Base-by-base conservation (phyloP, 2,797 vertebrate genomes). In the Passerculus sandwichensis region DNA sequence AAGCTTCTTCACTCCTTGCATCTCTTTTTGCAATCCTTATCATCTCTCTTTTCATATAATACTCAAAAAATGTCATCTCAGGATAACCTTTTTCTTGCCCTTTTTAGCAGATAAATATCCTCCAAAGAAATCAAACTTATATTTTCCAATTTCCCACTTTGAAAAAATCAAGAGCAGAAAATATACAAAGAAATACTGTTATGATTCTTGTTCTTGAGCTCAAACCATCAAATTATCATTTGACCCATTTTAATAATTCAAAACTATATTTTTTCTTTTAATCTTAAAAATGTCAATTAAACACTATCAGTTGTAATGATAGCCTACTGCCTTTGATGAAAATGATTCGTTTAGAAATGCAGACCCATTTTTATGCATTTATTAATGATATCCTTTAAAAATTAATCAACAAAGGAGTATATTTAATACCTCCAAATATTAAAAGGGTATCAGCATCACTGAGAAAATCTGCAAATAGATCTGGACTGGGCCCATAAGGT, bases 1-100 rank as follows among this genome's bases (percentile, higher is more conserved):
- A 80, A 87, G n/a, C 32, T 93, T 86, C 51, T 38, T 88, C n/a
- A 57, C 54, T 83, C 45, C 44, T 93, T 90, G 75, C 48, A 92
- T 94, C 90, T 82, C 32, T 48, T 96, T 93, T 30, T 82, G 56
- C 47, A 70, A 53, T 61, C 34, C 60, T 92, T 85, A 73, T 96
- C 87, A 75, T 91, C 80, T 9, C 42, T 88, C 17, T 70, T 81
- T 91, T 92, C 53, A 26, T 65, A 79, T 51, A 96, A 84, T 89
- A 90, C 86, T 91, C 76, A 75, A 93, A 93, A 96, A 97, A 96
- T 95, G 77, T 96, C 88, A 95, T 81, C 64, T 87, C 32, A 91
- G 80, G 72, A 73, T 87, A 94, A 90, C 42, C 65, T 96, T 96
- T 97, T 66, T 75, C 82, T 96, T 92, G 71, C 91, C 82, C 91